Conservation (phyloP, 53 echinoderm and acorn worm genomes). For the Astropecten irregularis region DNA sequence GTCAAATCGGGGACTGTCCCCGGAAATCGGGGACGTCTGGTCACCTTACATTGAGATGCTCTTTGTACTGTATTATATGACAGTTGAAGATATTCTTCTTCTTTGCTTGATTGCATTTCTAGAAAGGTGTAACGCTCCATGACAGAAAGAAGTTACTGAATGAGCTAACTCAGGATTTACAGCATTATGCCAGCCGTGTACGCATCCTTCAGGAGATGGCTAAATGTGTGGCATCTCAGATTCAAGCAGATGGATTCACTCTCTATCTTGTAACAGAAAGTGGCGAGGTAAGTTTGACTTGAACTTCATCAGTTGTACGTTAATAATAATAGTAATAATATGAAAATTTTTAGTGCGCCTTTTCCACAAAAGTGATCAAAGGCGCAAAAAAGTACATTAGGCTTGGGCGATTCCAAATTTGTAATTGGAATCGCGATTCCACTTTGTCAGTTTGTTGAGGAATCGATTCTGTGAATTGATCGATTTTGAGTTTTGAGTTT, state of each 20-base stretch:
- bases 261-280: constrained; percentile 85
- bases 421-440: too few species aligned
- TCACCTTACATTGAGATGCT: too few species aligned
- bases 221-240: constrained; percentile 72
- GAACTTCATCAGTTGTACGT: neutral
- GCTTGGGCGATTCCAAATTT: neutral
- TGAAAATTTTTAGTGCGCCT: too few species aligned
- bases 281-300: constrained; percentile 79
- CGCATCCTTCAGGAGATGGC: constrained; percentile 79
- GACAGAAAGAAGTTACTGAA: constrained; percentile 85
- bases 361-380: too few species aligned
- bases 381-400: neutral
- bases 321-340: too few species aligned
- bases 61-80: too few species aligned
- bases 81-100: too few species aligned
- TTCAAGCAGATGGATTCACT: constrained; percentile 78
- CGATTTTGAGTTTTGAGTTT: too few species aligned
- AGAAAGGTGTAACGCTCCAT: constrained; percentile 61
- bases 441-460: neutral
- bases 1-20: too few species aligned
- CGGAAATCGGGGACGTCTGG: too few species aligned
- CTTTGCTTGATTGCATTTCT: neutral
- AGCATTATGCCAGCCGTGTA: constrained; percentile 69
- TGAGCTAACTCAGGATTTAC: constrained; percentile 85
- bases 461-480: too few species aligned